phyloP scores from a whole-genome alignment of 2,113 vertebrate genomes.

The pig (Sus scrofa) region T2T-Sscrofa CM000812.6:36217001-36217500 shows the following conservation, averaged over 20 bases:
- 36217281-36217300: background rate
- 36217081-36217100: constrained; percentile 9
- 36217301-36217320: background rate
- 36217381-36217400: constrained; percentile 52
- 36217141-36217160: background rate
- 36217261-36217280: background rate
- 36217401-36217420: constrained; percentile 23
- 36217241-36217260: constrained; percentile 19
- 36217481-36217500: constrained; percentile 73
- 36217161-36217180: constrained; percentile 26
- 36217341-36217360: background rate
- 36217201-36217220: background rate
- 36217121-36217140: background rate
- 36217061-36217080: constrained; percentile 38
- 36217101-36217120: constrained; percentile 53
- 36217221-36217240: background rate
- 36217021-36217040: background rate
- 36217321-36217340: background rate
- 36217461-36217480: constrained; percentile 64
- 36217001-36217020: background rate
- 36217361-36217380: constrained; percentile 33
- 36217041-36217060: background rate
- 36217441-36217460: constrained; percentile 58
- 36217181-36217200: constrained; percentile 41
- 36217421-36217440: constrained; percentile 10